A percentile compares a stretch with the other conserved stretches of the same genome.
Evolutionary conservation across 1,140 invertebrate species (phyloP).

Genomic region (Bombus waltoni): DNA sequence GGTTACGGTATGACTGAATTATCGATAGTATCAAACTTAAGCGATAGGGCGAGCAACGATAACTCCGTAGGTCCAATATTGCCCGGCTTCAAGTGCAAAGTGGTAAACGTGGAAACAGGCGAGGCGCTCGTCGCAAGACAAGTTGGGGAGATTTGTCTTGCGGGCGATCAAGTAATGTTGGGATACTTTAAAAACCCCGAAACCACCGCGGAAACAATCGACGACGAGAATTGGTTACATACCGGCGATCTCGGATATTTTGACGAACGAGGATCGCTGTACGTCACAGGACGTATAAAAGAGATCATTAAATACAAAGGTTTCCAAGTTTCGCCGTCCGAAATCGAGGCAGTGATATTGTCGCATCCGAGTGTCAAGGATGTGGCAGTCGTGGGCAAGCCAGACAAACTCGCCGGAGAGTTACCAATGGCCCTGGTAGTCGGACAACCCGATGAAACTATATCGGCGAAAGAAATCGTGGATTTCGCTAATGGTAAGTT

Average conservation of each 20-base stretch:
- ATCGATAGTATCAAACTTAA: constrained; percentile 77
- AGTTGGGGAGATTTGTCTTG: constrained; percentile 79
- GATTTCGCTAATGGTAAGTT: constrained; percentile 80
- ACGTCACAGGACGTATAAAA: constrained; percentile 84
- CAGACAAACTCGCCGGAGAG: constrained; percentile 84
- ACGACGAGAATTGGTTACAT: constrained; percentile 81
- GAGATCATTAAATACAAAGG: constrained; percentile 84
- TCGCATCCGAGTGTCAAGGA: constrained; percentile 86
- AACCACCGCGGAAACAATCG: constrained; percentile 81
- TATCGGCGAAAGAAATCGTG: constrained; percentile 82
- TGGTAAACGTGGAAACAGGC: constrained; percentile 76
- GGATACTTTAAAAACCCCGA: constrained; percentile 72
- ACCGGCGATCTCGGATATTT: constrained; percentile 80
- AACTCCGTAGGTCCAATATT: background rate
- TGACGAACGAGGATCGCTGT: constrained; percentile 78
- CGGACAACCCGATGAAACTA: constrained; percentile 68
- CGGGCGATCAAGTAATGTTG: constrained; percentile 74
- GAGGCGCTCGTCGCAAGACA: constrained; percentile 72
- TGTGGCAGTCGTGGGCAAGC: constrained; percentile 87
- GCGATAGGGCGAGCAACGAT: background rate
- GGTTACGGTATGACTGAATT: constrained; percentile 89
- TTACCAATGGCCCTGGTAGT: constrained; percentile 86
- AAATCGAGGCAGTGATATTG: constrained; percentile 86
- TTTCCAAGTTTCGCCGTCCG: constrained; percentile 83
- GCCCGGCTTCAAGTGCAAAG: constrained; percentile 62